Conservation (phyloP, 1,140 invertebrate genomes). For the Matsumurasca onukii region DNA sequence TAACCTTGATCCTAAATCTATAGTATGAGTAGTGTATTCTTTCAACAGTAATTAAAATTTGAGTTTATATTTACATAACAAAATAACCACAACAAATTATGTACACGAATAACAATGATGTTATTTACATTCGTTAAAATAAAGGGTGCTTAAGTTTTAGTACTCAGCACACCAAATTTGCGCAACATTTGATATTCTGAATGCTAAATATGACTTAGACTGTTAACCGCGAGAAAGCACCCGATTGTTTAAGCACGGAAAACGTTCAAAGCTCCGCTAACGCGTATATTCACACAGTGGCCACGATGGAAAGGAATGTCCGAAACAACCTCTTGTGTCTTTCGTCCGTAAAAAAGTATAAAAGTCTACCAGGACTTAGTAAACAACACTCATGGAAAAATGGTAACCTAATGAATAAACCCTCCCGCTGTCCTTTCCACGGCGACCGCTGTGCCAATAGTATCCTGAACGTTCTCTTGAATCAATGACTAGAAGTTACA, state of each 20-base stretch:
- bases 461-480: background rate
- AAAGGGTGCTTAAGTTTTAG: background rate
- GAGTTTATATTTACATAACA: background rate
- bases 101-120: background rate
- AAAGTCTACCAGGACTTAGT: no score
- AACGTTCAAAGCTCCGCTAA: background rate
- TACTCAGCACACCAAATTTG: background rate
- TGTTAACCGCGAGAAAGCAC: background rate
- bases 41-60: no score
- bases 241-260: conserved; percentile 16
- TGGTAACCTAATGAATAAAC: background rate
- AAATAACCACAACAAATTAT: background rate
- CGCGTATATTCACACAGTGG: conserved; percentile 29
- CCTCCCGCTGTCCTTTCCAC: conserved; percentile 23
- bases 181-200: background rate
- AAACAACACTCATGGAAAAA: no score
- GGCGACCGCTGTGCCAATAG: conserved; percentile 28
- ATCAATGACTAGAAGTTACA: background rate
- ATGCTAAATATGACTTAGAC: background rate
- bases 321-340: conserved; percentile 15
- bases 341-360: conserved; percentile 21
- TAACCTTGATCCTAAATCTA: background rate
- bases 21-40: no score
- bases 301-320: conserved; percentile 27
- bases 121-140: conserved; percentile 10